Base-by-base conservation (phyloP, 2,888 invertebrate genomes). In the Piscicola geometra region DNA sequence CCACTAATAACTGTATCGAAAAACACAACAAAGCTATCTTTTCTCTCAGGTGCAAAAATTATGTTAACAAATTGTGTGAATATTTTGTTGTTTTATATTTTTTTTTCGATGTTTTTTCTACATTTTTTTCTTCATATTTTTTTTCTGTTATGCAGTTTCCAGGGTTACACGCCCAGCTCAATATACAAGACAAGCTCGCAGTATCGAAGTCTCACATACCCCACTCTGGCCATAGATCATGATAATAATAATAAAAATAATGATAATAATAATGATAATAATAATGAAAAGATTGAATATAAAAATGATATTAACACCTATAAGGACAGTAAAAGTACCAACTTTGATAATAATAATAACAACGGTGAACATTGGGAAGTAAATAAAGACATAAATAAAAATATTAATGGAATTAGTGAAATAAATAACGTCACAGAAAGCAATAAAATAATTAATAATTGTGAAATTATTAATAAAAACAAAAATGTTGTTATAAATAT, bases 151-250 rank as follows among this genome's bases (percentile, higher is more conserved):
- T 41, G n/a, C 60, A 56, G 60, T 21, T 21, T 56, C 18, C 75
- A 77, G 30, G 84, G 84, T 1, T 84, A 85, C 80, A 81, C 82
- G 71, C 84, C 84, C 12, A 85, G 81, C 79, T 81, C 83, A 12
- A 82, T 84, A 36, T 84, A 84, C 79, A 80, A 81, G 70, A 83
- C 84, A 12, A 80, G 82, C 71, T 83, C 83, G 50, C 81, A 82
- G 77, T 86, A 86, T 80, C 82, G 86, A 47, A 83, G 81, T 77
- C 85, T 86, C 78, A 84, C 83, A 68, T 86, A 85, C 78, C 85
- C 84, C 1, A 85, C 85, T 21, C 81, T 84, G 28, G 67, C 30
- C 33, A 18, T 28, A 9, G 28, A 5, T 28, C 15, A 30, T 35
- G 67, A 2, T 12, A 30, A 32, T 9, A 30, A 67, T 18, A 9